Percentiles rank a stretch among this genome's conserved stretches.
phyloP scores from a whole-genome alignment of 2,113 vertebrate genomes.

The Paracanthobrama guichenoti region DNA sequence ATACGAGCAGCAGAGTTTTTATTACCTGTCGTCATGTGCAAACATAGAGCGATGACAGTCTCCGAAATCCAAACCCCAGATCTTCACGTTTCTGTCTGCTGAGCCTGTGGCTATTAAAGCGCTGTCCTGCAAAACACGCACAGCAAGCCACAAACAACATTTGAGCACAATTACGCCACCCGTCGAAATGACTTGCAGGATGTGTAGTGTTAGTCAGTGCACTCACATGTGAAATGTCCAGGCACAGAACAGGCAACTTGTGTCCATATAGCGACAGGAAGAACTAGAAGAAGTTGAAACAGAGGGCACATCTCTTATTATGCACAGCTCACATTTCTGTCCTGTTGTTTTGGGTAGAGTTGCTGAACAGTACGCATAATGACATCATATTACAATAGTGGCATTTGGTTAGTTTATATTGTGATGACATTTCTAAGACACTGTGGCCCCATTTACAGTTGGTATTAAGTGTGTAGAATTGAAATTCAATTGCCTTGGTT shows the following conservation, averaged over 20 bases:
- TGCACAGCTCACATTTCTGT: neutral
- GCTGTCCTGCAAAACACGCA: conserved; percentile 78
- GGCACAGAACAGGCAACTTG: conserved; percentile 94
- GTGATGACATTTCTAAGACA: neutral
- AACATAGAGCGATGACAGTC: conserved; percentile 97
- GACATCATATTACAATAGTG: neutral
- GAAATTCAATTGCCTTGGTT: neutral
- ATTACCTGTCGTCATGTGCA: conserved; percentile 95
- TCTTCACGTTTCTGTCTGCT: conserved; percentile 94
- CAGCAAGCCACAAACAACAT: neutral
- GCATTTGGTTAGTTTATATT: neutral
- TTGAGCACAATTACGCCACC: neutral
- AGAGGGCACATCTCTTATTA: neutral
- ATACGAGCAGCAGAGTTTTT: neutral
- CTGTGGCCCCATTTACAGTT: neutral
- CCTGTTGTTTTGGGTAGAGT: neutral
- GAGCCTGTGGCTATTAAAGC: conserved; percentile 91
- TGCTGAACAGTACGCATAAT: neutral
- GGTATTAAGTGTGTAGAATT: neutral
- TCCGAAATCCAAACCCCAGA: conserved; percentile 98
- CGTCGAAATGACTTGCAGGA: neutral
- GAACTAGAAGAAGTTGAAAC: conserved; percentile 76
- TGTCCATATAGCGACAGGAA: conserved; percentile 97
- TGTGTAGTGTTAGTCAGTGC: neutral
- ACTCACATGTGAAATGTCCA: conserved; percentile 97